Evolutionary conservation across 2,888 invertebrate species (phyloP), one percentile per base, ranked within the genome.

Genomic region (Hirtodrosophila trivittata): DNA sequence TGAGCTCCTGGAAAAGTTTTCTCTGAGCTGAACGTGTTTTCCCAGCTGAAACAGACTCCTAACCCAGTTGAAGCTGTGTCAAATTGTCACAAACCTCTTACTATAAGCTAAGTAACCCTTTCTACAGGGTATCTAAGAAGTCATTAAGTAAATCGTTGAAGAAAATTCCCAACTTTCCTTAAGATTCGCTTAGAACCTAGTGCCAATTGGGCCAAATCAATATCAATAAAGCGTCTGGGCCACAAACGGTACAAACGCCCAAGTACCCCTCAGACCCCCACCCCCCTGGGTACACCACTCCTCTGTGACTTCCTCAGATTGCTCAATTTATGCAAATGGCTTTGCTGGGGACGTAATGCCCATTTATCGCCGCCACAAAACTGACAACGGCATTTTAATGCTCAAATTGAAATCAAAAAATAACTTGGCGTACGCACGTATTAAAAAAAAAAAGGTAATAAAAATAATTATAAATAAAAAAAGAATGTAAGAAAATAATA

Each of bases 321-420:
- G 54, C 52, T 64, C 81, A 81, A 81, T 71, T 67, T 69, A 87
- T 82, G 86, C 66, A 71, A 87, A 82, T 81, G 50, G 14, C 8
- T 39, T 58, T 55, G 25, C 64, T 43, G 25, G 54, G 37, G 59
- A 57, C 62, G 64, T 86, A 87, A 87, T 87, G 58, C 62, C 76
- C 83, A 85, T 81, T 81, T 86, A 86, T 77, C 42, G 70, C 56
- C 41, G 69, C 28, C 41, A 28, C 28, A 47, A 63, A 21, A 77
- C 64, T 66, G 65, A 66, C 87, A 86, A 80, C 85, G 85, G 80
- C 82, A 74, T 73, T 80, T 84, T 68, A 86, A 86, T 86, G 81
- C 42, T 18, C 16, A 16, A 38, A 32, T 35, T 52, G 63, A 67
- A 55, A 60, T 54, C 38, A 63, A 54, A 68, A 85, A 77, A 77